Base-by-base conservation (phyloP, 1,140 invertebrate genomes). In the Drosophila pseudoobscura region DNA sequence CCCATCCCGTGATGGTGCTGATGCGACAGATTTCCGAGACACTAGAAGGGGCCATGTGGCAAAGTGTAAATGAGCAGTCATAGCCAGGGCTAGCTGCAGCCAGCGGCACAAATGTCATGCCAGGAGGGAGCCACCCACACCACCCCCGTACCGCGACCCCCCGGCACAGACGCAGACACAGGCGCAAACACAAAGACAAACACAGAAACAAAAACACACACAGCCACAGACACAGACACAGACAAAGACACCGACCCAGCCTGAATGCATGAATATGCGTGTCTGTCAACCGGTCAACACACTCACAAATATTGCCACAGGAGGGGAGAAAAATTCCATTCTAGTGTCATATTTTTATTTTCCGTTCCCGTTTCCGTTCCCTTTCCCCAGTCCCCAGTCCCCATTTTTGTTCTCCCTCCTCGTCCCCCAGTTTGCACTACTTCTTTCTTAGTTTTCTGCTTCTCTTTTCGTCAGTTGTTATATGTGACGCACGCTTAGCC, bases 41-140 rank as follows among this genome's bases (percentile, higher is more conserved):
- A 62, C 73, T 62, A 35, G 31, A 3, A 11, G 8, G 64, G 56
- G 54, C 46, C 63, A 65, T 79, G 78, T 55, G 78, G 45, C 73
- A 75, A 78, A 80, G 83, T 88, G 83, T 87, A 88, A 87, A 87
- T 88, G 83, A 87, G 83, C 83, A 88, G 78, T 83, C 71, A 75
- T 69, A 77, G 72, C 68, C 80, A 73, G 63, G 22, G 59, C 24
- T 65, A 41, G 59, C 43, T 66, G 66, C 58, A 75, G 78, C 83
- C 75, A 65, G 68, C 71, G 83, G 83, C 78, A 44, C 66, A 78
- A 82, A 78, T 79, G 78, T 82, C 78, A 82, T 83, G 78, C 68
- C 63, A 76, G 65, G 44, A 59, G 8, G 39, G 3, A 46, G 20
- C 29, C 17, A 17, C 17, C 35, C 24, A 59, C 7, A 45, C 49